Evolutionary conservation across 2,113 vertebrate species (phyloP).

Genomic region (Smithornis capensis): DNA sequence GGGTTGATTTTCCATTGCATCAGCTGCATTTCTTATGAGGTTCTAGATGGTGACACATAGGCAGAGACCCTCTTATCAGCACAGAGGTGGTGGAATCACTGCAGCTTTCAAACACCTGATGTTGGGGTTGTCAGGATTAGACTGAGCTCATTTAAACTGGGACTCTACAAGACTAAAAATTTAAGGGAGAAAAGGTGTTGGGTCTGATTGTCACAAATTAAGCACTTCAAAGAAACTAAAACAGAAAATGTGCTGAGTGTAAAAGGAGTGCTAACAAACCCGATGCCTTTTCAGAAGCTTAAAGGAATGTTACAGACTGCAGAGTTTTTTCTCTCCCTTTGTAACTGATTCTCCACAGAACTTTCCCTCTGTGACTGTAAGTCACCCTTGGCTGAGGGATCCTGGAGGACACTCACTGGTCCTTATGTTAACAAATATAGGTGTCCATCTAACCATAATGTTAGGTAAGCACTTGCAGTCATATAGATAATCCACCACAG

Average conservation of each 20-base stretch:
- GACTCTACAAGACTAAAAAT: background rate
- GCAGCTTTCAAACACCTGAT: background rate
- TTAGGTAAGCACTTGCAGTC: background rate
- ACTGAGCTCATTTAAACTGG: background rate
- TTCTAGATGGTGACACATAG: background rate
- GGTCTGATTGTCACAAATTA: background rate
- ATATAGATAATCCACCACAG: background rate
- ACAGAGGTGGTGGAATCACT: background rate
- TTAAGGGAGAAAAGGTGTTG: background rate
- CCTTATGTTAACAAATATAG: background rate
- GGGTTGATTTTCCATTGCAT: background rate
- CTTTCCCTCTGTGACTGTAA: background rate
- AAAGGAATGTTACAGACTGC: background rate
- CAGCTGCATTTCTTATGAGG: background rate
- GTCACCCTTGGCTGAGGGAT: background rate
- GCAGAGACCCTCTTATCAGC: background rate
- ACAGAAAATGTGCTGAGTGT: background rate
- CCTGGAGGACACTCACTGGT: background rate
- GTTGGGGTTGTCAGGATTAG: background rate
- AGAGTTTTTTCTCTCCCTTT: background rate
- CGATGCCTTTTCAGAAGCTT: background rate
- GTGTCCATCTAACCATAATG: background rate
- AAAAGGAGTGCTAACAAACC: background rate
- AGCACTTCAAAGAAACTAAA: background rate
- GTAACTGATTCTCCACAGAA: background rate